Base-by-base conservation (phyloP, 2,888 invertebrate genomes). In the Diarsia brunnea region DNA sequence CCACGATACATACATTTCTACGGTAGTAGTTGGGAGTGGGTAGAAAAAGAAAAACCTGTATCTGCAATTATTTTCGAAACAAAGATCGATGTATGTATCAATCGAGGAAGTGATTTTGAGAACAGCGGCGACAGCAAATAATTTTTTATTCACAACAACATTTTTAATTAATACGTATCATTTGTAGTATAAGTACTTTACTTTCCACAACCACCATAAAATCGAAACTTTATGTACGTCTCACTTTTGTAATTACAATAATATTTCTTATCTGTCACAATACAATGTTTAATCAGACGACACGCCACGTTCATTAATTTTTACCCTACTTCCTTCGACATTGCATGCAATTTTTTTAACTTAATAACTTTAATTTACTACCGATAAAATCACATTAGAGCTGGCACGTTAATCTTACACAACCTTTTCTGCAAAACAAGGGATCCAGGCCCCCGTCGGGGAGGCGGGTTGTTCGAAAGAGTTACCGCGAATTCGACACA, bases 361-460 rank as follows among this genome's bases (percentile, higher is more conserved):
- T 86, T 91, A 93, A 94, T 92, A 89, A 89, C 88, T 92, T 92
- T 90, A 92, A 93, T 92, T 91, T 90, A 82, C 89, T 84, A 87
- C 86, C 82, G 91, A 92, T 93, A 91, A 91, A 92, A 92, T 92
- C 91, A 90, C 88, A 90, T 91, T 91, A 91, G 78, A 84, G 77
- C 84, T 87, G 79, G 88, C 92, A 91, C 90, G 92, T 93, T 86
- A 92, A 85, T 85, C 79, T 76, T 73, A 78, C 79, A 63, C 16
- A 8, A 4, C n/a, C 8, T 38, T 38, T 31, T 38, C 5, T 38
- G 5, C 43, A 63, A 63, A 43, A 19, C 16, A 27, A 55, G 24
- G 27, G 58, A 10, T 31, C 31, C 31, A 31, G 31, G 31, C 31
- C 31, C 31, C 31, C 31, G 31, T 31, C 31, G 31, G 31, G 31